These are phyloP conservation scores for Caenorhabditis wallacei DNA, from an alignment of 2,888 invertebrate species.

Conservation along the genomic window DNA sequence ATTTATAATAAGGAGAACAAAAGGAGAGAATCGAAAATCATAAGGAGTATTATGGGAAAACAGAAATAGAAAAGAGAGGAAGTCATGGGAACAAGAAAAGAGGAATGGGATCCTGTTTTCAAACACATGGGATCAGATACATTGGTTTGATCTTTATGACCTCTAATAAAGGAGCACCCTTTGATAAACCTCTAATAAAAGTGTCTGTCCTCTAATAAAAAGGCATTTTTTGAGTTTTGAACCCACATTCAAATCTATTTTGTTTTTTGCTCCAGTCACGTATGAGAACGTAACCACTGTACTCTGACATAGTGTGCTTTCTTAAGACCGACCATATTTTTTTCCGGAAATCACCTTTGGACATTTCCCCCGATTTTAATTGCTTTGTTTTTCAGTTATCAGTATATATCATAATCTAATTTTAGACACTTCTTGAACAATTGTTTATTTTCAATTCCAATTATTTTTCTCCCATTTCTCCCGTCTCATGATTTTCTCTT, in stretches of 20 bases:
- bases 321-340: no score
- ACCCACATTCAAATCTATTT: no score
- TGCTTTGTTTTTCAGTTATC: not conserved
- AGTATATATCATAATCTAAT: slow-evolving; percentile 2
- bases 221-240: no score
- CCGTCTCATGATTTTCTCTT: slow-evolving; percentile 22
- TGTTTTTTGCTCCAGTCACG: no score
- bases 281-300: not conserved
- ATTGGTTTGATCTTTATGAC: no score
- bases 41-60: no score
- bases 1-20: slow-evolving; percentile 5
- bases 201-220: no score
- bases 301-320: no score
- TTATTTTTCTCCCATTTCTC: not conserved
- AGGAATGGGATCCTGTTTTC: not conserved
- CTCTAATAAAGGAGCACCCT: no score
- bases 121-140: no score
- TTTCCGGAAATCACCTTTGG: not conserved
- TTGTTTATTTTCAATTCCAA: slow-evolving; percentile 25
- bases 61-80: no score
- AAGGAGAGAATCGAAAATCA: slow-evolving; percentile 6
- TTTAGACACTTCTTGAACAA: slow-evolving; percentile 2
- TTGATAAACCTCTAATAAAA: no score
- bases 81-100: not conserved
- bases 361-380: not conserved